Conservation (phyloP, 2,888 invertebrate species). For the Harpalus rubripes region DNA sequence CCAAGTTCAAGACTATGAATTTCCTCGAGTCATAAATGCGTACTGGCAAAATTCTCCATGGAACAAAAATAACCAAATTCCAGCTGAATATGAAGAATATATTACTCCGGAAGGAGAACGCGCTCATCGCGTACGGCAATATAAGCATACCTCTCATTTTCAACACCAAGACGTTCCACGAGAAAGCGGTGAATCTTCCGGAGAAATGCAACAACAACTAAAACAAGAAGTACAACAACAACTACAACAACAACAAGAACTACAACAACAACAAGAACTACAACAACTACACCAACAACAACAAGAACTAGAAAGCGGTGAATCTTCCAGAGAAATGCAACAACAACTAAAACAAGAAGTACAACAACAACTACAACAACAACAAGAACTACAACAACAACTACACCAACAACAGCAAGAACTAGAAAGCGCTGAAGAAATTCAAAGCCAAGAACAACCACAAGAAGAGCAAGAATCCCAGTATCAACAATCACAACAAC, state of each 20-base stretch:
- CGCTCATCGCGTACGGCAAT: constrained; percentile 30
- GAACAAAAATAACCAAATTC: constrained; percentile 42
- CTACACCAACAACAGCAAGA: constrained; percentile 48
- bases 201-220: constrained; percentile 60
- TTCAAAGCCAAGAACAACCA: constrained; percentile 65
- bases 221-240: too few species aligned
- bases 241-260: too few species aligned
- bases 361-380: too few species aligned
- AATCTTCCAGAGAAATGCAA: constrained; percentile 41
- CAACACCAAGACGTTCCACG: constrained; percentile 41
- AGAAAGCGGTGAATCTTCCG: constrained; percentile 38
- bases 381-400: too few species aligned
- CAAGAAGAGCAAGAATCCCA: constrained; percentile 63
- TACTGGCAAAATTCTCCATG: constrained; percentile 62
- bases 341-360: constrained; percentile 59
- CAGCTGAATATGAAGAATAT: constrained; percentile 52
- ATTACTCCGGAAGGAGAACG: constrained; percentile 48
- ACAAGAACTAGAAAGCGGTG: constrained; percentile 30
- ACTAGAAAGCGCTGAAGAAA: constrained; percentile 61
- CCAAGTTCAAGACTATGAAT: constrained; percentile 67
- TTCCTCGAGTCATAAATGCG: constrained; percentile 17
- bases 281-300: too few species aligned
- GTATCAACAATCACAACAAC: constrained; percentile 40
- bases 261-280: too few species aligned
- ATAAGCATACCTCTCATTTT: constrained; percentile 47